A percentile compares a stretch with the other conserved stretches of the same genome.
Conservation (phyloP, 2,797 vertebrate species). For the Otolemur crassicaudatus region DNA sequence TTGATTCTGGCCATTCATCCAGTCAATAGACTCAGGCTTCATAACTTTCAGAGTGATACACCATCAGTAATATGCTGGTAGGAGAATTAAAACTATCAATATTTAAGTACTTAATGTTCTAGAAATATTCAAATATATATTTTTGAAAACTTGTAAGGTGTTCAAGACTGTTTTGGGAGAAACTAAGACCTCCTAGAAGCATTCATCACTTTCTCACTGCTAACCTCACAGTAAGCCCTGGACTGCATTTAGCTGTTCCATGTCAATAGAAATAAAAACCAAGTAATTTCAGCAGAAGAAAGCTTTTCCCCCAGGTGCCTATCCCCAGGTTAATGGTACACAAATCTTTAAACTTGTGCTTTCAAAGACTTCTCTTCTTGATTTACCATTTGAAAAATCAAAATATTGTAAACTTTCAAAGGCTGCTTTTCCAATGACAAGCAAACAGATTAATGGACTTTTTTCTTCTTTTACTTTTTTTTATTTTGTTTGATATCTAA, state of each 20-base stretch:
- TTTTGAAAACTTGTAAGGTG: neutral
- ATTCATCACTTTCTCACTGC: neutral
- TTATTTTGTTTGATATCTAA: slow-evolving; percentile 78
- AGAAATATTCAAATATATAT: slow-evolving; percentile 45
- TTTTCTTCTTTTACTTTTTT: slow-evolving; percentile 56
- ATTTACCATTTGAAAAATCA: slow-evolving; percentile 84
- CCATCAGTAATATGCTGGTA: neutral
- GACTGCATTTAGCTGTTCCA: neutral
- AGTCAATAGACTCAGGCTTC: neutral
- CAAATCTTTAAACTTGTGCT: slow-evolving; percentile 74
- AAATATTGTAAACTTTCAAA: slow-evolving; percentile 82
- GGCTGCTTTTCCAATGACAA: slow-evolving; percentile 82
- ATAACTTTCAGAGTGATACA: neutral
- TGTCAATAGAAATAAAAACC: slow-evolving; percentile 44
- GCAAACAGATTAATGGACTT: slow-evolving; percentile 82
- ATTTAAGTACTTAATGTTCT: slow-evolving; percentile 14
- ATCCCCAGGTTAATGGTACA: slow-evolving; percentile 16
- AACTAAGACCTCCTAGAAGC: neutral
- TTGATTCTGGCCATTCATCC: neutral
- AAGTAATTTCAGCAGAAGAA: neutral
- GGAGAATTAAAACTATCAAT: neutral
- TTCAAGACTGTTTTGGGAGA: slow-evolving; percentile 18
- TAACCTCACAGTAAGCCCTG: neutral
- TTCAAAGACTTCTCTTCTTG: slow-evolving; percentile 78
- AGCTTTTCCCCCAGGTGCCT: neutral